These are phyloP conservation scores for Hassar affinis DNA, from an alignment of 2,113 vertebrate species.

Conservation along the genomic window DNA sequence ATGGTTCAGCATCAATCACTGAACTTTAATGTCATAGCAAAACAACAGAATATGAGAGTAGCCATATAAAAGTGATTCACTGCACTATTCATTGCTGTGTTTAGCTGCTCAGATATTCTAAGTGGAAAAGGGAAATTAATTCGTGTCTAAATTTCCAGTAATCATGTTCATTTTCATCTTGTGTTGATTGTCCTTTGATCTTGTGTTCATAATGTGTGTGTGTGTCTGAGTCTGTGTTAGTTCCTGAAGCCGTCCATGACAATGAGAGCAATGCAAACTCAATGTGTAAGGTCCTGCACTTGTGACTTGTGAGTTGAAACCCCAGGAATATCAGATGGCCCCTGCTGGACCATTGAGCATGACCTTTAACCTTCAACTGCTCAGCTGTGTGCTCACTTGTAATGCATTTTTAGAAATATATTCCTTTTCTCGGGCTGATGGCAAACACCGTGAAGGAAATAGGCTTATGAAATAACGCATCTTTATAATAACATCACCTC, in stretches of 20 bases:
- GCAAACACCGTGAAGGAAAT: background rate
- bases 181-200: conserved; percentile 18
- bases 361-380: background rate
- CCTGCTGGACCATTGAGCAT: background rate
- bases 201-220: background rate
- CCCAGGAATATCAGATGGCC: background rate
- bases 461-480: background rate
- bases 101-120: background rate
- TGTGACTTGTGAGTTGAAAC: background rate
- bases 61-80: conserved; percentile 24
- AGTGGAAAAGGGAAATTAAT: conserved; percentile 23
- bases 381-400: no score
- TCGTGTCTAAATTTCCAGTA: background rate
- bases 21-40: conserved; percentile 6
- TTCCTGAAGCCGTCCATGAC: background rate
- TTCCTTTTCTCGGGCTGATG: background rate
- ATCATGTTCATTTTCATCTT: conserved; percentile 13
- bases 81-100: background rate
- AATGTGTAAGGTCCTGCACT: background rate
- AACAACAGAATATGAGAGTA: background rate
- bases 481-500: background rate
- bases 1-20: conserved; percentile 18
- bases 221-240: background rate
- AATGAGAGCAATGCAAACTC: background rate
- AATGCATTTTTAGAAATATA: background rate